Base-by-base conservation (phyloP, 2,888 invertebrate genomes). In the Nasonovia ribisnigri region DNA sequence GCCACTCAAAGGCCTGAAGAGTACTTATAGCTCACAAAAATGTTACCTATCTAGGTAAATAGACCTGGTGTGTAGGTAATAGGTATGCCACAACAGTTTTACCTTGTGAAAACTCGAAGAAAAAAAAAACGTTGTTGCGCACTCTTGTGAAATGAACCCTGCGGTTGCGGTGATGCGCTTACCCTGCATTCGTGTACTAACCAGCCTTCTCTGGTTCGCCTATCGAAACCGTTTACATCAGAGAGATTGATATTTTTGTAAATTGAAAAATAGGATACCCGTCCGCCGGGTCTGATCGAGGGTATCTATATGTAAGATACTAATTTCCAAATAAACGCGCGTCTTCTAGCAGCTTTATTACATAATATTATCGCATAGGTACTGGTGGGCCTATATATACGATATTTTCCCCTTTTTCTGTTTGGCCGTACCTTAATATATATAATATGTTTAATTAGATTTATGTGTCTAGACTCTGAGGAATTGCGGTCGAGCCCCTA, bases 391-490 rank as follows among this genome's bases (percentile, higher is more conserved):
- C 36, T 77, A 8, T 77, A 67, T 24, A 5, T 43, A 57, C n/a
- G 29, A 91, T 91, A 43, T 46, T 90, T 92, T 90, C 46, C 43
- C 77, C 20, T 84, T 51, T 57, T 90, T 60, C 86, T 51, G 84
- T 90, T 67, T 51, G 92, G 67, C 84, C 84, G 36, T 77, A 84
- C 89, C 93, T 84, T 13, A 88, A 88, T 77, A 92, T 20, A 11
- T 29, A 57, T 57, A 57, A 86, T 51, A 93, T 89, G 93, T 93
- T 93, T 93, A 93, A 93, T 93, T 93, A 93, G 93, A 93, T 93
- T 93, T 93, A 93, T 93, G 93, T 67, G 93, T 93, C 93, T 93
- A 93, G 93, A 93, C 93, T 93, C 93, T 93, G 93, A 93, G 51
- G 90, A 93, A 93, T 93, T 90, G 93, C 93, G 93, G 93, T 93